A percentile compares a stretch with the other conserved stretches of the same genome.
phyloP scores from a whole-genome alignment of 2,888 invertebrate genomes.

The Microchrysa polita region DNA sequence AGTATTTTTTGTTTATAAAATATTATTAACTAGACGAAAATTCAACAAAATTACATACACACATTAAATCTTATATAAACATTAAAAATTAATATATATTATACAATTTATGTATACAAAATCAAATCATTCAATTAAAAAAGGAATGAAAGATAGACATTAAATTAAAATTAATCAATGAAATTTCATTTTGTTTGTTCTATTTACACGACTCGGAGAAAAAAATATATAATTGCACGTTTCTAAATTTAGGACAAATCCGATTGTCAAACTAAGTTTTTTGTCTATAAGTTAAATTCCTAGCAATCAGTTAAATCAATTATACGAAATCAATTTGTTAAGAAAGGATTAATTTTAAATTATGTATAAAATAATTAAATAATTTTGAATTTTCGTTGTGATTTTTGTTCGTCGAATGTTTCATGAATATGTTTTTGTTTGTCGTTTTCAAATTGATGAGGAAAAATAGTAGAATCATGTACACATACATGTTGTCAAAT shows the following conservation, averaged over 20 bases:
- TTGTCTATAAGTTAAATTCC: background rate
- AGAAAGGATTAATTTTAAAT: constrained; percentile 24
- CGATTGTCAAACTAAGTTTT: background rate
- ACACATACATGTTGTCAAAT: constrained; percentile 13
- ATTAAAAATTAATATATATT: background rate
- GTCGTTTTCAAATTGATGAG: background rate
- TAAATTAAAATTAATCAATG: too few relatives aligned
- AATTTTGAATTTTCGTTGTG: constrained; percentile 21
- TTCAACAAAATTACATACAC: constrained; percentile 1
- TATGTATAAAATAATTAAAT: too few relatives aligned
- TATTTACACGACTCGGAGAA: constrained; percentile 36
- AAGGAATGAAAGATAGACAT: too few relatives aligned
- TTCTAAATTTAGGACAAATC: constrained; percentile 31
- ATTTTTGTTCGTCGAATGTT: constrained; percentile 28
- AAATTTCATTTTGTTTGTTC: too few relatives aligned
- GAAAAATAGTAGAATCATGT: constrained; percentile 33
- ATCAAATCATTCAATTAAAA: too few relatives aligned
- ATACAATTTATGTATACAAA: too few relatives aligned
- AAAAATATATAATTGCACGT: constrained; percentile 40
- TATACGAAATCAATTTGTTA: background rate
- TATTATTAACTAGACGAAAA: background rate
- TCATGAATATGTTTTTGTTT: background rate
- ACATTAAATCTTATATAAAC: background rate
- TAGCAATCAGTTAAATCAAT: constrained; percentile 13
- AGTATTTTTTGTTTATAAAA: constrained; percentile 1